phyloP scores from a whole-genome alignment of 2,888 invertebrate genomes.

The Tridacna gigas region DNA sequence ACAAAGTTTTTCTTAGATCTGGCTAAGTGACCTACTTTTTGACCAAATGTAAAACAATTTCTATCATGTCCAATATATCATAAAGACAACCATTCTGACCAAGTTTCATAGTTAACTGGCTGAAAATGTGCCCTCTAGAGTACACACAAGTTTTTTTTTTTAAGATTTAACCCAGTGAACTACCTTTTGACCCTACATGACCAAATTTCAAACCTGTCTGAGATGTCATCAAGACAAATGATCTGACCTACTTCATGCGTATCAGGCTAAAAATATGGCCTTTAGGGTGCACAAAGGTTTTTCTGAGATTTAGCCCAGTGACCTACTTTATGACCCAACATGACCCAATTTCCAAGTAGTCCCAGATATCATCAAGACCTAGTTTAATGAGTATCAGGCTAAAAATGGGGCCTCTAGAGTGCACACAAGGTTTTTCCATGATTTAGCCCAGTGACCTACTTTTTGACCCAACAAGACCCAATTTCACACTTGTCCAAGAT shows the following conservation, averaged over 20 bases:
- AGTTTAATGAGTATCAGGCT: not conserved
- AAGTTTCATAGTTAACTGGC: no score
- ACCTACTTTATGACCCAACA: not conserved
- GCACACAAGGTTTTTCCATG: not conserved
- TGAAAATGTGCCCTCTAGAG: no score
- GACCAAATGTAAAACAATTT: no score
- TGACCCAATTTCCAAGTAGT: not conserved
- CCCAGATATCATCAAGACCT: not conserved
- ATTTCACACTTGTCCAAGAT: not conserved
- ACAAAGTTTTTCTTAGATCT: no score
- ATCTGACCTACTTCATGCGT: not conserved
- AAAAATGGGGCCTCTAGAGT: not conserved
- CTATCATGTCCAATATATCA: no score
- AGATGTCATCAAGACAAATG: not conserved
- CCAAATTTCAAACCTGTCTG: no score
- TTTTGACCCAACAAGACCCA: not conserved
- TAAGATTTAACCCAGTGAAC: no score
- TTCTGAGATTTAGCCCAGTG: not conserved
- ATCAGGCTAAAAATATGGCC: not conserved
- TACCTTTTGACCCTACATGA: no score
- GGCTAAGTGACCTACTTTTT: no score
- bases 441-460: not conserved
- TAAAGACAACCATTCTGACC: no score
- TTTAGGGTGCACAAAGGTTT: not conserved
- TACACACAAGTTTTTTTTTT: no score